Base-by-base conservation (phyloP, 2,888 invertebrate species). In the Zhengitettix transpicula region DNA sequence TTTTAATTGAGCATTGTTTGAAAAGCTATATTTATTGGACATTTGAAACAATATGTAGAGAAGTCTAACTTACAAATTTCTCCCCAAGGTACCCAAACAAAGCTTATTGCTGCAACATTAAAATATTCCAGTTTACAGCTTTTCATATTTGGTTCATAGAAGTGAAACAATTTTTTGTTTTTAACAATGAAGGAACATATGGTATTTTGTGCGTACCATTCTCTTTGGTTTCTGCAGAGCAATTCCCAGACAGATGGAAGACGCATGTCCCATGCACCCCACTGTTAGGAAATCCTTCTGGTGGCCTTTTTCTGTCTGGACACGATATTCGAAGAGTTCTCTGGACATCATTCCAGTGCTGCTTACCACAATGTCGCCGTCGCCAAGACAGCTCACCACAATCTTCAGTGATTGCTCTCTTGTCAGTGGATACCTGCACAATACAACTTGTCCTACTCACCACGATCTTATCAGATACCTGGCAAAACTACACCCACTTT, bases 301-400 rank as follows among this genome's bases (percentile, higher is more conserved):
- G 65, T 75, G 74, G 5, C 74, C 73, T 63, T 71, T 67, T 42
- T 70, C 69, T 60, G 67, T 65, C 0, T 60, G 60, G 17, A 67
- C 69, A 51, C 73, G 69, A 65, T 72, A 69, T 65, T 75, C 74
- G 67, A 73, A 75, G 47, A 75, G 66, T 65, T 75, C 75, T 51
- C 75, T 65, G 1, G 74, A 74, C 58, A 72, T 65, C 74, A 74
- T 74, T 28, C 75, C 75, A 10, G 75, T 75, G 1, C 74, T 72
- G 40, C 73, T 71, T 14, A 75, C 70, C 11, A 74, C 69, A 7
- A 73, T 69, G 66, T 74, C 74, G 52, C 68, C 67, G 17, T 70
- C 69, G 16, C 66, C 65, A 8, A 73, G 66, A 54, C 66, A 63
- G 58, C 70, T 69, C 9, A 73, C 65, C 15, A 74, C 65, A 10